These are phyloP conservation scores for Bothrops alternatus DNA, from an alignment of 2,797 vertebrate genomes.

Conservation along the genomic window DNA sequence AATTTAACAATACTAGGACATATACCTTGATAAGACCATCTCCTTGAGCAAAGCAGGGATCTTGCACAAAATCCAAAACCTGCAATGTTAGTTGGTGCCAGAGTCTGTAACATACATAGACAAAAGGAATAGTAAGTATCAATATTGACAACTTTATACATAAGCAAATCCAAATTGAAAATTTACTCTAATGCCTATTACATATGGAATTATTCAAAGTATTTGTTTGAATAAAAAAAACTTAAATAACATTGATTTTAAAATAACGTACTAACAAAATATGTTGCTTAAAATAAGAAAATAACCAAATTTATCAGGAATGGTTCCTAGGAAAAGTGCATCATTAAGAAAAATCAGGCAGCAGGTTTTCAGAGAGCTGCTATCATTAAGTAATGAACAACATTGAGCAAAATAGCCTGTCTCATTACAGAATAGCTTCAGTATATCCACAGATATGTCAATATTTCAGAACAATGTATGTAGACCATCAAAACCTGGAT, in stretches of 20 bases:
- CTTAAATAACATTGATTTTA: neutral
- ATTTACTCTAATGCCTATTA: neutral
- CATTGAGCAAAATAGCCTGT: neutral
- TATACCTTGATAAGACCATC: constrained; percentile 85
- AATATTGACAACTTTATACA: neutral
- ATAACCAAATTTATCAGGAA: neutral
- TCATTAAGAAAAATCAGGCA: neutral
- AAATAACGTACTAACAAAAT: neutral
- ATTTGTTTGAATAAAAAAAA: neutral
- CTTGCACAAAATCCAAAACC: constrained; percentile 89
- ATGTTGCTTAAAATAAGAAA: neutral
- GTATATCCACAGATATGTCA: neutral
- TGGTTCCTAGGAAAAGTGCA: neutral
- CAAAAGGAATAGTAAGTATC: neutral
- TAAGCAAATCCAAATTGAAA: neutral
- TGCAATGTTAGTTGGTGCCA: constrained; percentile 97
- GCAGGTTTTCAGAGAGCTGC: neutral
- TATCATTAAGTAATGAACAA: neutral
- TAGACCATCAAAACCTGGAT: neutral
- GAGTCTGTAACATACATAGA: constrained; percentile 71
- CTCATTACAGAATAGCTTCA: neutral
- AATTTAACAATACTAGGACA: fast-evolving
- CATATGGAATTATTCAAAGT: neutral
- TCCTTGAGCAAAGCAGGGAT: constrained; percentile 88
- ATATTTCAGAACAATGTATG: neutral